These are phyloP conservation scores for Brachionichthys hirsutus DNA, from an alignment of 2,113 vertebrate genomes.

Conservation along the genomic window DNA sequence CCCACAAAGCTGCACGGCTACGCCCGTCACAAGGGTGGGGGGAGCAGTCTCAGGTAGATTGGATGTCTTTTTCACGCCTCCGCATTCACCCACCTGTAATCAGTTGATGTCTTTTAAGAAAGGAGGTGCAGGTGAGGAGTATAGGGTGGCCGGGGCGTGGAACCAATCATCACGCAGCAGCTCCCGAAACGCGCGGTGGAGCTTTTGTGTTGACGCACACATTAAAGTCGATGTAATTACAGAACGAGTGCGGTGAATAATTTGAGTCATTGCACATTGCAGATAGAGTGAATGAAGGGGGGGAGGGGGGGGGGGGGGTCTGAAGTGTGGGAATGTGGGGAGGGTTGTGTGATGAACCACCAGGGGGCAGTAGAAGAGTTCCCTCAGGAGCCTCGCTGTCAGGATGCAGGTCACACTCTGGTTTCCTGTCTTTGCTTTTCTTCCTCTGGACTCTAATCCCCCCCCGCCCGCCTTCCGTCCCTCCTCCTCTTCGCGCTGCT, in stretches of 20 bases:
- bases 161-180: conserved; percentile 3
- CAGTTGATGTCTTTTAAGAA: conserved; percentile 50
- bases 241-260: conserved; percentile 25
- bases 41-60: conserved; percentile 34
- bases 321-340: conserved; percentile 27
- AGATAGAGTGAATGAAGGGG: conserved; percentile 32
- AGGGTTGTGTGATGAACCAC: conserved; percentile 46
- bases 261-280: conserved; percentile 52
- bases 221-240: conserved; percentile 45
- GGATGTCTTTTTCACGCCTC: conserved; percentile 32
- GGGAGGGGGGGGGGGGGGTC: conserved; percentile 12
- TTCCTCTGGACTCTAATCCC: not conserved
- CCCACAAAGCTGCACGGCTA: too few species aligned
- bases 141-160: conserved; percentile 49
- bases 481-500: not conserved
- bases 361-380: conserved; percentile 77
- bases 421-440: conserved; percentile 16
- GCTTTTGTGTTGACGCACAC: conserved; percentile 22
- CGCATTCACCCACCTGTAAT: conserved; percentile 24
- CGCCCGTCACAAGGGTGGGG: conserved; percentile 21
- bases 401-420: conserved; percentile 52
- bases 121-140: conserved; percentile 19
- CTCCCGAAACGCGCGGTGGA: conserved; percentile 13
- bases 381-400: conserved; percentile 38
- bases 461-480: not conserved